Evolutionary conservation across 2,888 invertebrate genomes (phyloP), one percentile per base, ranked within the genome.

Genomic region (Campopleginae sp.): DNA sequence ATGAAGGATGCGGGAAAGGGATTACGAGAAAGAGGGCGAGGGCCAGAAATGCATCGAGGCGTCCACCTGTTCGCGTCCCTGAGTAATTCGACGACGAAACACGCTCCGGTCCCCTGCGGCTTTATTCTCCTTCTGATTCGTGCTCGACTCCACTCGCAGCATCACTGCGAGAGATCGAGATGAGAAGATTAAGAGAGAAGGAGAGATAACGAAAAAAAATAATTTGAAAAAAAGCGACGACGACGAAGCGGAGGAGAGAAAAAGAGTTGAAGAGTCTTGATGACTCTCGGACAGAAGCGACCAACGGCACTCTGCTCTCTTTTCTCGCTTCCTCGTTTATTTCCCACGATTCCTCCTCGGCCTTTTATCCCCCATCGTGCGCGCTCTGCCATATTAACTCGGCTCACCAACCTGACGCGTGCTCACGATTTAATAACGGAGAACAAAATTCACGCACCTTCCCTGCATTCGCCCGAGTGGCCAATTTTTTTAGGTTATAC

Each of bases 61-160:
- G 84, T 86, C 85, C 87, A 87, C 91, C 91, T 91, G 90, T 90
- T 90, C 87, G 84, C 87, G 84, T 76, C 74, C 86, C 88, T 88
- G 91, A 89, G 89, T 91, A 91, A 90, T 82, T 85, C 82, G 82
- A 77, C 75, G 72, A 80, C 80, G 71, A 70, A 80, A 82, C 82
- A 76, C 80, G 61, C 87, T 87, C 80, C 88, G 84, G 89, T 89
- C 58, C 89, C 89, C 89, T 83, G 87, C 86, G 87, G 89, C 80
- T 80, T 70, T 82, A 85, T 86, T 65, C 77, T 78, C 80, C 65
- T 86, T 76, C 83, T 75, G 44, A 46, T 75, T 78, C 80, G 76
- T 63, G 75, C 63, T 75, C 48, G 63, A 61, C 44, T 54, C 38
- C 33, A 31, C 54, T 71, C 48, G 51, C 42, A 70, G 71, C 72